A percentile compares a stretch with the other conserved stretches of the same genome.
Evolutionary conservation across 2,113 vertebrate species (phyloP).

Genomic region (Maccullochella peelii): DNA sequence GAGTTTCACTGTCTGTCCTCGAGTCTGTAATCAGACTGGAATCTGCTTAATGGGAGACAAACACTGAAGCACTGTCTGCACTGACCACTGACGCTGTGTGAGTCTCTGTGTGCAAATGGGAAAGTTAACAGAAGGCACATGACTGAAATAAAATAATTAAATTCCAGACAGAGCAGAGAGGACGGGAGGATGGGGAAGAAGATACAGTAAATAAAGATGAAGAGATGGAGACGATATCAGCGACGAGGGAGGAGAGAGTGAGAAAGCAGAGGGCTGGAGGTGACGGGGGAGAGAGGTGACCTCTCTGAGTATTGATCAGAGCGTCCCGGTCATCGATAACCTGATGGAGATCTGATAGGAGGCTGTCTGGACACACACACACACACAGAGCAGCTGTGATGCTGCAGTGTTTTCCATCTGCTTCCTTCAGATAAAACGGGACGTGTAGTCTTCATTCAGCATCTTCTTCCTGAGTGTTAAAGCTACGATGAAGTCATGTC

Average conservation of each 20-base stretch:
- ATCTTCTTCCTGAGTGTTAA: neutral
- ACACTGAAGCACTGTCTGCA: slow-evolving; percentile 49
- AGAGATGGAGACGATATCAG: slow-evolving; percentile 1
- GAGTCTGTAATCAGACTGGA: slow-evolving; percentile 53
- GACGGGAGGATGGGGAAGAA: neutral
- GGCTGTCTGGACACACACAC: slow-evolving; percentile 25
- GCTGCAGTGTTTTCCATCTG: neutral
- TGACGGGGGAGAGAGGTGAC: slow-evolving; percentile 40
- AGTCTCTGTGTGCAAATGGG: slow-evolving; percentile 23
- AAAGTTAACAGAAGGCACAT: slow-evolving; percentile 28
- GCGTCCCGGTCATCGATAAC: slow-evolving; percentile 49
- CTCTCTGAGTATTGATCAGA: slow-evolving; percentile 56
- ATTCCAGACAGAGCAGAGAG: neutral
- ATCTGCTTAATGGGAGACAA: slow-evolving; percentile 43
- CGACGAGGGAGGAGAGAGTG: neutral
- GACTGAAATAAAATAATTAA: slow-evolving; percentile 9
- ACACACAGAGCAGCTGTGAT: neutral
- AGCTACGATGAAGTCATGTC: neutral
- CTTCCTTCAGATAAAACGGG: neutral
- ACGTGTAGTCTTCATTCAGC: neutral
- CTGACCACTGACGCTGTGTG: slow-evolving; percentile 5
- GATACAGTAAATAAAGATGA: neutral
- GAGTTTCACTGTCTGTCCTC: slow-evolving; percentile 48
- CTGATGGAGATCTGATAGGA: slow-evolving; percentile 68
- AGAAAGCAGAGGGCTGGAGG: neutral